Evolutionary conservation across 2,113 vertebrate genomes (phyloP).

Genomic region (Ptilorrhoa leucosticta): DNA sequence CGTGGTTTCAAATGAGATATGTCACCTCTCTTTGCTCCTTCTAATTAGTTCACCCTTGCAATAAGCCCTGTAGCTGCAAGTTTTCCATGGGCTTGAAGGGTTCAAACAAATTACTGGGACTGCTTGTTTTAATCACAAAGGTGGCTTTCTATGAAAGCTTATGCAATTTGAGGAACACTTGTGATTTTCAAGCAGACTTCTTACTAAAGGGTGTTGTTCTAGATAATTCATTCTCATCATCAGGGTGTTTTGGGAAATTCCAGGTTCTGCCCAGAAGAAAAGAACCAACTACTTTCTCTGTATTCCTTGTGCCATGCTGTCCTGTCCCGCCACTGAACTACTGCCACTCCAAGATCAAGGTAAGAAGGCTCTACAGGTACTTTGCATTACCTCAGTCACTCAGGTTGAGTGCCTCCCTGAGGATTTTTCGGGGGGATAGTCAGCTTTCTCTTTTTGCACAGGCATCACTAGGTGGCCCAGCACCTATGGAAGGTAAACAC

Average conservation of each 20-base stretch:
- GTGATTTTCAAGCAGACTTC: background rate
- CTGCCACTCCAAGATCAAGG: background rate
- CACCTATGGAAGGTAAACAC: background rate
- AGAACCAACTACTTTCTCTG: background rate
- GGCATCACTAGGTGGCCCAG: background rate
- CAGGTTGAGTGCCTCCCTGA: background rate
- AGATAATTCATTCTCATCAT: background rate
- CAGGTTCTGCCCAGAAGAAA: background rate
- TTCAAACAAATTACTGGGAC: background rate
- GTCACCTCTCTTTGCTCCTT: background rate
- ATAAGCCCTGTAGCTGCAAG: background rate
- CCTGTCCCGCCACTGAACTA: background rate
- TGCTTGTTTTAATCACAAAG: background rate
- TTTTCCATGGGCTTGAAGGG: background rate
- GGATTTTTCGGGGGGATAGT: rapidly evolving
- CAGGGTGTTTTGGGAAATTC: background rate
- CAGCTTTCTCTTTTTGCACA: background rate
- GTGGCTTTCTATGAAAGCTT: background rate
- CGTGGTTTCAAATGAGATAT: background rate
- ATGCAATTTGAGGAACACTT: background rate
- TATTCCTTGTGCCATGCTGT: background rate
- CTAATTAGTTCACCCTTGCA: background rate
- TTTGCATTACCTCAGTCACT: background rate
- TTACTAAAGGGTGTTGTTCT: background rate
- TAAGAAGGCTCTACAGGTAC: background rate